These are phyloP conservation scores for Pangasius sanitwongsei DNA, from an alignment of 2,797 vertebrate species.

Conservation along the genomic window DNA sequence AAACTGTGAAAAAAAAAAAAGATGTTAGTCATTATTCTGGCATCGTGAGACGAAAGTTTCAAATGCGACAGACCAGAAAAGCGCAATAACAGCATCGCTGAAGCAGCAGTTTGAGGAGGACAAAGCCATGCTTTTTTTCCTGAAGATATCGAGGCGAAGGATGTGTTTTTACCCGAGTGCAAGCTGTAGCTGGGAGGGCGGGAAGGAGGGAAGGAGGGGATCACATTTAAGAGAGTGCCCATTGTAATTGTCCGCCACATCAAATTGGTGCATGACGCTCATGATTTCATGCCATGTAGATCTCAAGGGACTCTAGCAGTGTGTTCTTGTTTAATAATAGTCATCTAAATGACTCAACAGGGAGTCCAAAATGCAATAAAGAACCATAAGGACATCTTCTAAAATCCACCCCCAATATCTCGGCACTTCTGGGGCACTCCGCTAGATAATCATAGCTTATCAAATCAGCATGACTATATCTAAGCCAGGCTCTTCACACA, in stretches of 20 bases:
- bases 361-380: conserved; percentile 32
- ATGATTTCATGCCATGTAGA: not conserved
- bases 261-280: conserved; percentile 66
- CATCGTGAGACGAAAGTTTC: not conserved
- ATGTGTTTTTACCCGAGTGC: conserved; percentile 83
- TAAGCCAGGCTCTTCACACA: not conserved
- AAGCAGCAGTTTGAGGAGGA: not conserved
- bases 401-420: conserved; percentile 20
- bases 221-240: conserved; percentile 84
- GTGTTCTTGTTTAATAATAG: not conserved
- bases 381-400: conserved; percentile 1
- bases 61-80: not conserved
- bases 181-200: conserved; percentile 83
- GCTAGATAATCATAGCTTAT: conserved; percentile 45
- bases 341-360: conserved; percentile 5
- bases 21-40: not conserved
- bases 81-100: not conserved
- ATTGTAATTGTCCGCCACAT: conserved; percentile 91
- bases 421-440: conserved; percentile 16
- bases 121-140: not conserved
- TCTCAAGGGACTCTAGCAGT: not conserved
- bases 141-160: not conserved
- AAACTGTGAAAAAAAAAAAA: not conserved
- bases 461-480: conserved; percentile 26
- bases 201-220: conserved; percentile 56